These are phyloP conservation scores for Nannoperca australis DNA, from an alignment of 2,797 vertebrate species.

Conservation along the genomic window DNA sequence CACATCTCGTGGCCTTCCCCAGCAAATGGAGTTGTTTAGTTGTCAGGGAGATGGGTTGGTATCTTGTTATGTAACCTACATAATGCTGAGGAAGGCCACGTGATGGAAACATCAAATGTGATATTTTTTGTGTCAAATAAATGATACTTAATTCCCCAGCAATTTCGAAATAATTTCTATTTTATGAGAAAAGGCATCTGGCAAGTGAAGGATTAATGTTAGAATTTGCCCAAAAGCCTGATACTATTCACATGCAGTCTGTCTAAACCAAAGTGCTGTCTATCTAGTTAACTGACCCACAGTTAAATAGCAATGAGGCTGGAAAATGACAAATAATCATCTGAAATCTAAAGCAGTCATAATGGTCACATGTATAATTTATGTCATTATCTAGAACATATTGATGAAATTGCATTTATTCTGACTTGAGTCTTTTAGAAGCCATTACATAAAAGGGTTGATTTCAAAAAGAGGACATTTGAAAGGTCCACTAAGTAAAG, in stretches of 20 bases:
- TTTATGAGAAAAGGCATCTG: not conserved
- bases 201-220: not conserved
- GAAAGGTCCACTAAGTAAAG: constrained; percentile 6
- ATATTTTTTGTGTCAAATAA: not conserved
- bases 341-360: not conserved
- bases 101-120: not conserved
- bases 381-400: not conserved
- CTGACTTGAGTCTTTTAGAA: not conserved
- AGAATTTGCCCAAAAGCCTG: not conserved
- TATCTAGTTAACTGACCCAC: not conserved
- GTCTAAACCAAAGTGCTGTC: not conserved
- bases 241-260: not conserved
- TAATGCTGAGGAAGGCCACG: not conserved
- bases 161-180: not conserved
- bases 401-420: not conserved
- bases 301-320: not conserved
- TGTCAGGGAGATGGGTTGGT: too few species aligned
- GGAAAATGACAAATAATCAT: not conserved
- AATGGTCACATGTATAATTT: not conserved
- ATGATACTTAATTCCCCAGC: not conserved
- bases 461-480: constrained; percentile 9
- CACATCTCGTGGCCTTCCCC: not conserved
- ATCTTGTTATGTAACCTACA: too few species aligned
- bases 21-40: not conserved
- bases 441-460: not conserved